Evolutionary conservation across 2,797 vertebrate genomes (phyloP).

Genomic region (Molothrus ater): DNA sequence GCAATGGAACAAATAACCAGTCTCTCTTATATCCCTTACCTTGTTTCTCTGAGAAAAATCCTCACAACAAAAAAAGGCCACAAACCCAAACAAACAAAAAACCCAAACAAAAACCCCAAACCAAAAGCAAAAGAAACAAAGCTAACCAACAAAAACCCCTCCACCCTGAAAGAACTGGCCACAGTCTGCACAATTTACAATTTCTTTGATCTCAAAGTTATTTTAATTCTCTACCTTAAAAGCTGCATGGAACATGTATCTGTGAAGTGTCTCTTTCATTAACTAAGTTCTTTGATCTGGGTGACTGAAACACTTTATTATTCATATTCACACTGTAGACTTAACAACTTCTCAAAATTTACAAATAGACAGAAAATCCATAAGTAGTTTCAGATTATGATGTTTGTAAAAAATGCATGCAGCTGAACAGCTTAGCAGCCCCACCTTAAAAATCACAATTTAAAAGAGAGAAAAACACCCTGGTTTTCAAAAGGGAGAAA

Average conservation of each 20-base stretch:
- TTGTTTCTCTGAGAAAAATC: neutral
- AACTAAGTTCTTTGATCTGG: neutral
- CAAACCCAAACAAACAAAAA: neutral
- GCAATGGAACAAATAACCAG: neutral
- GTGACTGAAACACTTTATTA: neutral
- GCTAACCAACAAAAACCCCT: neutral
- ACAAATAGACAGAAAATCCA: neutral
- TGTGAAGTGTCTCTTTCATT: neutral
- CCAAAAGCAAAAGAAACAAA: neutral
- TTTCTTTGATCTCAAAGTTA: neutral
- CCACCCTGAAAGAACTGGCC: neutral
- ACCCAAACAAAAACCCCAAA: neutral
- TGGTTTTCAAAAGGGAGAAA: neutral
- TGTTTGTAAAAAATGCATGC: neutral
- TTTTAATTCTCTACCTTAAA: neutral
- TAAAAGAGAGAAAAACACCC: neutral
- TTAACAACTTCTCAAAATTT: neutral
- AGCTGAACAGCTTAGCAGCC: neutral
- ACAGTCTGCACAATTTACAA: neutral
- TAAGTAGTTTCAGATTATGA: neutral
- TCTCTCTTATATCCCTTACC: neutral
- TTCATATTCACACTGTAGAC: neutral
- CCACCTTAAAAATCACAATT: neutral
- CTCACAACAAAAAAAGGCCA: neutral
- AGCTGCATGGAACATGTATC: neutral